These are phyloP conservation scores for Electrona antarctica DNA, from an alignment of 2,113 vertebrate species.

Conservation along the genomic window DNA sequence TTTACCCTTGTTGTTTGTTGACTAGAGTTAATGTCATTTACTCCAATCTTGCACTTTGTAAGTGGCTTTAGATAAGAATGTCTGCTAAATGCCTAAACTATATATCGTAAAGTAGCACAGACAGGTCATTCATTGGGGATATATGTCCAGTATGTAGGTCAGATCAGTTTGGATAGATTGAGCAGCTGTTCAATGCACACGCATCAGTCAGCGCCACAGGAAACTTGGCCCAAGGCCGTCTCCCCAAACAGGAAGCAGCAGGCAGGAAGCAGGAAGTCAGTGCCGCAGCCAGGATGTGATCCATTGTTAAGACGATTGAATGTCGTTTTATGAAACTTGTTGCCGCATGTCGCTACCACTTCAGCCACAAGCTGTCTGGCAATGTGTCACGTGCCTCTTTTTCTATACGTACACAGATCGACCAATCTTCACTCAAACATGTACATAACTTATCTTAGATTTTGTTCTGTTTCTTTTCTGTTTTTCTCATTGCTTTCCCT, in stretches of 20 bases:
- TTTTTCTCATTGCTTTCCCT: no score
- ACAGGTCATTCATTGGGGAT: constrained; percentile 58
- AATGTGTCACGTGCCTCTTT: constrained; percentile 24
- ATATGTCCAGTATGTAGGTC: constrained; percentile 55
- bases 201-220: constrained; percentile 58
- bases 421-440: no score
- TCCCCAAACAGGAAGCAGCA: constrained; percentile 79
- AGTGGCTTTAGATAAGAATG: no score
- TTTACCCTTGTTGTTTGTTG: no score
- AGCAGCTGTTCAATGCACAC: constrained; percentile 42
- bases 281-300: constrained; percentile 68
- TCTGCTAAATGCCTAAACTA: not conserved
- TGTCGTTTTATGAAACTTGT: constrained; percentile 51
- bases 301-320: constrained; percentile 71
- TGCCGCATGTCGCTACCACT: constrained; percentile 39
- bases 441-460: no score
- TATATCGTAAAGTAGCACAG: constrained; percentile 2
- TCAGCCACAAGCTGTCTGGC: constrained; percentile 38
- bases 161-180: constrained; percentile 38
- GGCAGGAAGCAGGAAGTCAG: constrained; percentile 70
- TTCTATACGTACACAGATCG: constrained; percentile 7
- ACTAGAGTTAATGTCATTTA: no score
- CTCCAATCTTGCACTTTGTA: no score
- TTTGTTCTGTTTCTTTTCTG: no score
- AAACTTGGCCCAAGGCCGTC: constrained; percentile 70